Percentiles rank a stretch among this genome's conserved stretches.
Conservation (phyloP, 2,888 invertebrate species). For the Rotaria magnacalcarata region DNA sequence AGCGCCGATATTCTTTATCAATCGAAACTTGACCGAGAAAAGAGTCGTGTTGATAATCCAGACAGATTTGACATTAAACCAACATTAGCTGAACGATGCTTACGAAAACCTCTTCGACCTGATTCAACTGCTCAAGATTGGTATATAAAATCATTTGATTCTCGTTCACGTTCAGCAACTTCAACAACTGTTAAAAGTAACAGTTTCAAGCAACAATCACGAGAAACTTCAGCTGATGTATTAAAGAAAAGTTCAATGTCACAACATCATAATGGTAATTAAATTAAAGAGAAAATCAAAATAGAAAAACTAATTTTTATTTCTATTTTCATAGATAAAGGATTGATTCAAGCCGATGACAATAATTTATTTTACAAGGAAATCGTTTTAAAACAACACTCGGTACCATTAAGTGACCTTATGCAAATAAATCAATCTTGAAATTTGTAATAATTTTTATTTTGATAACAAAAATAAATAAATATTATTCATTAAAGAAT, state of each 20-base stretch:
- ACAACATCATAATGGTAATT: not conserved
- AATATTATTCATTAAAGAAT: no score
- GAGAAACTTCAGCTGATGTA: not conserved
- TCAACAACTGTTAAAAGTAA: not conserved
- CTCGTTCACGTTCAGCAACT: constrained; percentile 1
- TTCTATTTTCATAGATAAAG: not conserved
- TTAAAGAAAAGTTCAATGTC: not conserved
- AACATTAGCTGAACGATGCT: constrained; percentile 43
- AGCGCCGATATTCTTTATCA: not conserved
- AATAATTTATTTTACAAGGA: not conserved
- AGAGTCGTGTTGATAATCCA: constrained; percentile 6
- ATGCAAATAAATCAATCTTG: not conserved
- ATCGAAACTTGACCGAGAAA: constrained; percentile 38
- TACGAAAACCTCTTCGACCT: constrained; percentile 39
- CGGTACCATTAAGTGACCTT: not conserved
- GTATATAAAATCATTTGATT: not conserved
- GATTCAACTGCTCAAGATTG: not conserved
- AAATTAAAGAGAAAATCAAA: not conserved
- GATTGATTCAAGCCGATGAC: not conserved
- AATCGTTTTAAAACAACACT: not conserved
- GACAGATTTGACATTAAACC: constrained; percentile 38
- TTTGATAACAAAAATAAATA: not conserved
- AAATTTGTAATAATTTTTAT: not conserved
- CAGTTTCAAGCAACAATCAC: not conserved
- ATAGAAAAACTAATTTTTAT: not conserved